Conservation (phyloP, 2,113 vertebrate species). For the Elephantulus edwardii region DNA sequence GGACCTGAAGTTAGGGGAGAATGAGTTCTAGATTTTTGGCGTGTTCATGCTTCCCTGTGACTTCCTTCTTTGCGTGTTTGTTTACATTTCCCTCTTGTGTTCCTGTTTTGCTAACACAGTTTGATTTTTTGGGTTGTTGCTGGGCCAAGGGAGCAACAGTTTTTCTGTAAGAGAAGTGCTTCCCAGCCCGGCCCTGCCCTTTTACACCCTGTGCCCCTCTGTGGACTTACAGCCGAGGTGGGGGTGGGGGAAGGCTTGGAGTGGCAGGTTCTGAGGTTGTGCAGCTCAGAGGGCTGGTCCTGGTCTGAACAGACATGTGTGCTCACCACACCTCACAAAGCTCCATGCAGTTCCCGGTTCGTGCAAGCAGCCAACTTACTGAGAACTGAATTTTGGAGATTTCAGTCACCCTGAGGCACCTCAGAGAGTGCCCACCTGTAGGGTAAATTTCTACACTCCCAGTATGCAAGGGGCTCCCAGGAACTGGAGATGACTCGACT, state of each 20-base stretch:
- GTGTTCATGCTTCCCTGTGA: not conserved
- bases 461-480: not conserved
- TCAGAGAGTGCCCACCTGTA: not conserved
- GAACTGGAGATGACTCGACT: not conserved
- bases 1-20: not conserved
- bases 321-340: accelerated
- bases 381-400: not conserved
- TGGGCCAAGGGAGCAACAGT: not conserved
- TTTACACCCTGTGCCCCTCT: no score
- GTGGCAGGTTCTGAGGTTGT: not conserved
- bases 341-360: not conserved
- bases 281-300: not conserved
- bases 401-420: not conserved
- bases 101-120: not conserved
- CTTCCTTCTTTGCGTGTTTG: not conserved
- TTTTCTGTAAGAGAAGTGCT: not conserved
- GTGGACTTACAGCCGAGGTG: no score
- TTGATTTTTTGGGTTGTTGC: constrained; percentile 9
- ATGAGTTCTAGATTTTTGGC: not conserved
- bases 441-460: not conserved
- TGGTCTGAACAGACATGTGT: not conserved
- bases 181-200: no score
- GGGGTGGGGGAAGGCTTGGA: no score
- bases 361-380: not conserved
- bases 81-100: not conserved